Base-by-base conservation (phyloP, 2,113 vertebrate species). In the Daphoenositta chrysoptera region DNA sequence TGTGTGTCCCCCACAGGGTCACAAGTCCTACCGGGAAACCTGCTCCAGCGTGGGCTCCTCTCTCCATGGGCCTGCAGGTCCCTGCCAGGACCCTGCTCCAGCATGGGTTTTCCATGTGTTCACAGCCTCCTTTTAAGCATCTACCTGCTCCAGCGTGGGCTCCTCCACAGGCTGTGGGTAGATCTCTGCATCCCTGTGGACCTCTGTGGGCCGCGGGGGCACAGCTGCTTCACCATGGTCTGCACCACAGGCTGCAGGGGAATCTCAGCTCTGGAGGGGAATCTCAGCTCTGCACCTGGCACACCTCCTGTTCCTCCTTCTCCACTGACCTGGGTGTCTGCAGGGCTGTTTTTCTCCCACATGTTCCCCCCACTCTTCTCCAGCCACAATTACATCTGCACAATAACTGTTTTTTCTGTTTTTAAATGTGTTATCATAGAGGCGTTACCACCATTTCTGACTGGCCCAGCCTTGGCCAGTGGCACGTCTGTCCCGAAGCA, bases 401-500 rank as follows among this genome's bases (percentile, higher is more conserved):
- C 31, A 42, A 7, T 35, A 15, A 42, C 20, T 50, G 17, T 5
- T 50, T 42, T 35, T 60, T 15, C 37, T 12, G 15, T 70, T 51
- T 16, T 15, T 3, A 24, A 24, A 35, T 50, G 15, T 42, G 5
- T 51, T 24, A 30, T 30, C 65, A 50, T 18, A 28, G 44, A 50
- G 26, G 13, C 0, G 0, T 42, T 70, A 42, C 10, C 37, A 51
- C 13, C 37, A 42, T 51, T 70, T 70, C 31, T 24, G 20, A 50
- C 7, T 30, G 45, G 8, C 31, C 31, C 10, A 35, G 30, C 9
- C 61, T 42, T 28, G 30, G 54, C 37, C 65, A 83, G 37, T 9
- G 3, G 35, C 35, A 28, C 1, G 0, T 50, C 65, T 1, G 4
- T 60, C 56, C 44, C 42, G 37, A 18, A 69, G 28, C 12, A 1